Base-by-base conservation (phyloP, 2,888 invertebrate species). In the Epistrophe grossulariae region DNA sequence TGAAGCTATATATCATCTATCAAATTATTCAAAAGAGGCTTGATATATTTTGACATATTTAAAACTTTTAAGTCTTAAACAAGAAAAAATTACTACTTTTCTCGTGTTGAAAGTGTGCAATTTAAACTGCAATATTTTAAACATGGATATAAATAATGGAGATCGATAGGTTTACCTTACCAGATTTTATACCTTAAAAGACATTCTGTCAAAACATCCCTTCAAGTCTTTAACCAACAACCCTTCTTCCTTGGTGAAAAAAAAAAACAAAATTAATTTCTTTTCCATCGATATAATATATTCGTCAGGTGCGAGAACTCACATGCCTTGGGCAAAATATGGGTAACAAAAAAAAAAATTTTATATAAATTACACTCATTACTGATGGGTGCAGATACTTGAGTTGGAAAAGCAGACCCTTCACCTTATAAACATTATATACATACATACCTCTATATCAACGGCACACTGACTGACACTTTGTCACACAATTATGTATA, bases 261-360 rank as follows among this genome's bases (percentile, higher is more conserved):
- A 50, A 50, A 68, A 68, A 64, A 64, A n/a, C n/a, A n/a, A 8
- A 8, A 66, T 48, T 6, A 15, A 66, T 64, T 6, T 28, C 8
- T 48, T 17, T 19, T 35, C 48, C n/a, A n/a, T 45, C n/a, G 43
- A 19, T 50, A 68, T 28, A 52, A 19, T 50, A 68, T 28, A 52
- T 55, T 55, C 57, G 85, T 85, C 87, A 87, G 87, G 87, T 87
- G 87, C 60, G 45, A 83, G 60, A 83, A 72, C 76, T 87, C 87
- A 68, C 87, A 83, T 70, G 70, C 68, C 57, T n/a, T 66, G 28
- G 50, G 52, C 17, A 48, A 48, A 48, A 24, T 24, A 24, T 24
- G 3, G 38, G 15, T 19, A 62, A 1, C 24, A 28, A 24, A 52
- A 17, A 50, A 28, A 74, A 70, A 62, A 79, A 71, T 11, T 2